Percentiles rank a stretch among this genome's conserved stretches.
phyloP scores from a whole-genome alignment of 2,113 vertebrate species.

The Rafetus swinhoei region DNA sequence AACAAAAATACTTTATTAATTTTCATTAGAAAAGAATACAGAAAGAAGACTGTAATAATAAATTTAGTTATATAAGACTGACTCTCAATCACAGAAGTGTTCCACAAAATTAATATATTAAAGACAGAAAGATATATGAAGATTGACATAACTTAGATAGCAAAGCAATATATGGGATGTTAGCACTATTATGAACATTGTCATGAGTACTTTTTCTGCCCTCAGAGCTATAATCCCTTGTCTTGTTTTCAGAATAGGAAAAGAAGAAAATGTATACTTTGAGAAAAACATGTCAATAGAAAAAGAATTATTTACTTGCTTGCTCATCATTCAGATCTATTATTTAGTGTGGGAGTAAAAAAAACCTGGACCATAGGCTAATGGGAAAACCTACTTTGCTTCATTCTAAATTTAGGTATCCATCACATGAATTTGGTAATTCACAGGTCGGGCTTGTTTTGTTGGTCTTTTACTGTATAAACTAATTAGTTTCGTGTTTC shows the following conservation, averaged over 20 bases:
- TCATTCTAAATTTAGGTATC: slow-evolving; percentile 60
- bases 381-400: slow-evolving; percentile 52
- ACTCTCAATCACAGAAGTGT: slow-evolving; percentile 34
- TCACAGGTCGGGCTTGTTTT: slow-evolving; percentile 3
- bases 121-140: not conserved
- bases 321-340: slow-evolving; percentile 27
- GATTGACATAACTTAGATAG: not conserved
- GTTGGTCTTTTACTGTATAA: slow-evolving; percentile 37
- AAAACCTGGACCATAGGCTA: slow-evolving; percentile 66
- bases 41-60: slow-evolving; percentile 25
- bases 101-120: slow-evolving; percentile 15
- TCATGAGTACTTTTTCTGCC: slow-evolving; percentile 47
- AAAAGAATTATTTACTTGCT: not conserved
- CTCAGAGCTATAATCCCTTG: slow-evolving; percentile 22
- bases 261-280: not conserved
- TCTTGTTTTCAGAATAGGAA: slow-evolving; percentile 42
- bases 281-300: not conserved
- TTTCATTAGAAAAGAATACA: slow-evolving; percentile 60
- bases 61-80: slow-evolving; percentile 34
- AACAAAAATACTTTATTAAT: slow-evolving; percentile 74
- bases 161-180: slow-evolving; percentile 29
- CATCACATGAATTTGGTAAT: slow-evolving; percentile 41
- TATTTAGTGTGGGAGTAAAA: slow-evolving; percentile 68
- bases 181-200: slow-evolving; percentile 26
- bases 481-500: slow-evolving; percentile 48